Percentiles rank a stretch among this genome's conserved stretches.
Evolutionary conservation across 2,797 vertebrate species (phyloP).

Genomic region (Chromis chromis): DNA sequence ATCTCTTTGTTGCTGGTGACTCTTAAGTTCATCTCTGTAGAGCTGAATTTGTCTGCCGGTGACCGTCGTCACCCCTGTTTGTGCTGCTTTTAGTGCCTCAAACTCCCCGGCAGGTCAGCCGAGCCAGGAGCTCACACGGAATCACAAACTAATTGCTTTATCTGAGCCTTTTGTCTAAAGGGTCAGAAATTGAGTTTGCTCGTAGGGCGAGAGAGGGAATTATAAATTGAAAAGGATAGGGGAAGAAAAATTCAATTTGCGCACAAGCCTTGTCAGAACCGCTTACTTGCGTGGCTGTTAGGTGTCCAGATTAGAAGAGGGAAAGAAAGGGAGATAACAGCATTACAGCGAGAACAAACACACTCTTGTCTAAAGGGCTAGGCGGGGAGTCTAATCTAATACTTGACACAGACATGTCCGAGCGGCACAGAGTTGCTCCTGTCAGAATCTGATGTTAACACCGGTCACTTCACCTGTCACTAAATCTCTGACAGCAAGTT

Average conservation of each 20-base stretch:
- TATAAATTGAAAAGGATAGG: constrained; percentile 79
- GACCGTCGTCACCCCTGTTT: constrained; percentile 59
- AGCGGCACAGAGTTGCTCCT: constrained; percentile 31
- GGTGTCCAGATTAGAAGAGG: constrained; percentile 74
- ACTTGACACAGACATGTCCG: constrained; percentile 59
- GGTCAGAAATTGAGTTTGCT: constrained; percentile 83
- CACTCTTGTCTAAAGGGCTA: constrained; percentile 69
- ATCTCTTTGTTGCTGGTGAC: constrained; percentile 56
- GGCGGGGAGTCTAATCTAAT: constrained; percentile 69
- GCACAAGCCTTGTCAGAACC: constrained; percentile 77
- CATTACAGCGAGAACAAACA: constrained; percentile 74
- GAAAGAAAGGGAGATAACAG: constrained; percentile 69
- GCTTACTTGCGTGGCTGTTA: constrained; percentile 73
- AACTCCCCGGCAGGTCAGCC: constrained; percentile 60
- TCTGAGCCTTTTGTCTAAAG: constrained; percentile 80
- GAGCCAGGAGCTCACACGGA: constrained; percentile 63
- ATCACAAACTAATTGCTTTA: constrained; percentile 81
- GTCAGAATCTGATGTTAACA: constrained; percentile 64
- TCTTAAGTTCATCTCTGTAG: constrained; percentile 54
- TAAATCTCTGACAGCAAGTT: constrained; percentile 18
- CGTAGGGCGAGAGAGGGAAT: constrained; percentile 70
- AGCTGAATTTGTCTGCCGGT: constrained; percentile 59
- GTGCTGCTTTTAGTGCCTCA: constrained; percentile 64
- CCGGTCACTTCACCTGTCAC: constrained; percentile 23
- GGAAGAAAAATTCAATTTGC: constrained; percentile 79